Evolutionary conservation across 1,140 invertebrate genomes (phyloP).

Genomic region (Manduca sexta): DNA sequence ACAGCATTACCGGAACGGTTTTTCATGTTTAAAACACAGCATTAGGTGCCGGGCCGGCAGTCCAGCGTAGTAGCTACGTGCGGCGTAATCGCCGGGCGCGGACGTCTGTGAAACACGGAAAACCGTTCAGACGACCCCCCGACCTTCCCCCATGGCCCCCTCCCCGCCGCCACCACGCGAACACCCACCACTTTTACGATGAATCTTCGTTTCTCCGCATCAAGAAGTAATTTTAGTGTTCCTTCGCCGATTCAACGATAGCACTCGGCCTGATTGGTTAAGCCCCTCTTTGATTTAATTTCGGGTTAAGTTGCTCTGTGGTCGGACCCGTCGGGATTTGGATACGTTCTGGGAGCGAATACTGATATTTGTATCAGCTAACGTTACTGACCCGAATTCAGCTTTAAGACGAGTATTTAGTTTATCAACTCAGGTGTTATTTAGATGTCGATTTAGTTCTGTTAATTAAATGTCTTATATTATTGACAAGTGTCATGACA

Average conservation of each 20-base stretch:
- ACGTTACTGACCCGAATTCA: conserved; percentile 1
- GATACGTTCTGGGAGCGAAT: conserved; percentile 25
- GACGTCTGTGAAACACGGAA: conserved; percentile 66
- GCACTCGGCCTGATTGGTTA: conserved; percentile 71
- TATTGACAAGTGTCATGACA: no score
- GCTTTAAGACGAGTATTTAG: background rate
- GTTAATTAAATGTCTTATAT: no score
- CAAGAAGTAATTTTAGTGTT: conserved; percentile 73
- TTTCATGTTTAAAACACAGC: conserved; percentile 68
- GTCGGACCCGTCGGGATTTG: conserved; percentile 46
- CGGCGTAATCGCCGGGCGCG: conserved; percentile 57
- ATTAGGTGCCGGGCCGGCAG: conserved; percentile 49
- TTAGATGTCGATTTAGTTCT: no score
- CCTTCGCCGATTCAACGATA: conserved; percentile 72
- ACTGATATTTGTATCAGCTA: conserved; percentile 25
- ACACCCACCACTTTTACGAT: conserved; percentile 69
- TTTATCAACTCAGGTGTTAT: background rate
- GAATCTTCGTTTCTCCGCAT: conserved; percentile 73
- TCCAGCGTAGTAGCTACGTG: conserved; percentile 46
- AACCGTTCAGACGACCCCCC: conserved; percentile 65
- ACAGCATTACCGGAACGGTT: conserved; percentile 63
- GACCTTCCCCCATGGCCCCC: conserved; percentile 11
- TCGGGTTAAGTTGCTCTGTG: conserved; percentile 66
- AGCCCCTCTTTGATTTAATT: conserved; percentile 72
- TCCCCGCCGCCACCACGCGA: conserved; percentile 16